Base-by-base conservation (phyloP, 2,797 vertebrate species). In the Peromyscus eremicus region DNA sequence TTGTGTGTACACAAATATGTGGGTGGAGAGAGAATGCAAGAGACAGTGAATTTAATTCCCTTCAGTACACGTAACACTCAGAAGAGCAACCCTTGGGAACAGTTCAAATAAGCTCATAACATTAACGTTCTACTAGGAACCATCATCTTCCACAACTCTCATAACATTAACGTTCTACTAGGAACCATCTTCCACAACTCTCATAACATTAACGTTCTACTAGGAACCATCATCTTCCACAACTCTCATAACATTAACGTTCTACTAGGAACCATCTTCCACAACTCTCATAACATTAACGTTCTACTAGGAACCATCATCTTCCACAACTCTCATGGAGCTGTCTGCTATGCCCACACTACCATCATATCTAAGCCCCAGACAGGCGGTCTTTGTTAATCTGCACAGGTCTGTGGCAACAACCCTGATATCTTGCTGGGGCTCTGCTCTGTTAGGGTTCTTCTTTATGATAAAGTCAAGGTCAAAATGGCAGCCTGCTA, bases 401-500 rank as follows among this genome's bases (percentile, higher is more conserved):
- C 64, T 40, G 75, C 40, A 80, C 21, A 64, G 60, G 94, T 29
- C 89, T 81, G 40, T 46, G 88, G 55, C 85, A 91, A 16, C 34
- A 82, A 34, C 29, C 2, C n/a, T 66, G 70, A 27, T 66, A 73
- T 71, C 80, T 92, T 82, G 25, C 66, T 7, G 52, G 29, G 91
- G 55, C 68, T 94, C 75, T 81, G 52, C 60, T 96, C 52, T 88
- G 89, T 71, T 75, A 37, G 57, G 92, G 91, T 94, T 95, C 94
- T 92, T 95, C 32, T 86, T 27, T 60, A 70, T 85, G 93, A 88
- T 92, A 90, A 95, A 88, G 94, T 91, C 87, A 97, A 97, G 97
- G 97, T 98, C 97, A 97, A 97, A 97, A 98, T 96, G 97, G 97
- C 66, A 98, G 91, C 57, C 83, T 95, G 95, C 95, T 96, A 95